Evolutionary conservation across 2,888 invertebrate species (phyloP).

Genomic region (Dryococelus australis): DNA sequence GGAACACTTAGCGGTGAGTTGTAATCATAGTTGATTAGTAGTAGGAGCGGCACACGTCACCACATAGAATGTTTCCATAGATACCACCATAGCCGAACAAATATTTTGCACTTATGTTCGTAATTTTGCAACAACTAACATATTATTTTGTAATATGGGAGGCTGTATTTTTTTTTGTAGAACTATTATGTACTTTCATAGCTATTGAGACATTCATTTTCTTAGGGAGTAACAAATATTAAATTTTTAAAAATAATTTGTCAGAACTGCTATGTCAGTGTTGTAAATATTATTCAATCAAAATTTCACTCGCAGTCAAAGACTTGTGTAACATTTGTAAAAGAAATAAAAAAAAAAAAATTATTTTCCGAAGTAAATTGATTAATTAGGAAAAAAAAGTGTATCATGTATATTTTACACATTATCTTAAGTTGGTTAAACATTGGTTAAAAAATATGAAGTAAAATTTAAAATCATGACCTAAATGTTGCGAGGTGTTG

Average conservation of each 20-base stretch:
- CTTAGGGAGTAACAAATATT: too few relatives aligned
- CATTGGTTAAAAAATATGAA: too few relatives aligned
- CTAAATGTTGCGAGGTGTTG: background rate
- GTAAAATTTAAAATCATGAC: background rate
- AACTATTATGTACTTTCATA: too few relatives aligned
- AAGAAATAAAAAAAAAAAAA: background rate
- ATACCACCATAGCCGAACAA: background rate
- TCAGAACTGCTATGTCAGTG: background rate
- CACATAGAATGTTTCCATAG: background rate
- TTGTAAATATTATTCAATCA: background rate
- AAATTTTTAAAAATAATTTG: too few relatives aligned
- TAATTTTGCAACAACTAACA: background rate
- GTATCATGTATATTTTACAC: constrained; percentile 24
- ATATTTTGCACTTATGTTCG: background rate
- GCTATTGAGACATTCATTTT: too few relatives aligned
- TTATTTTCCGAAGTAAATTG: background rate
- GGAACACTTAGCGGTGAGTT: too few relatives aligned
- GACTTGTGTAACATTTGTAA: background rate
- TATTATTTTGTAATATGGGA: too few relatives aligned
- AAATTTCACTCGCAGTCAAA: background rate
- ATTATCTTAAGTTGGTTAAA: too few relatives aligned
- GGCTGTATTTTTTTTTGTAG: too few relatives aligned
- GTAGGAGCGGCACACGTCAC: too few relatives aligned
- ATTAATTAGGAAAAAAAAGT: background rate
- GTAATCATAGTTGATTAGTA: too few relatives aligned